phyloP scores from a whole-genome alignment of 1,140 invertebrate species.

The Telenomus remus region DNA sequence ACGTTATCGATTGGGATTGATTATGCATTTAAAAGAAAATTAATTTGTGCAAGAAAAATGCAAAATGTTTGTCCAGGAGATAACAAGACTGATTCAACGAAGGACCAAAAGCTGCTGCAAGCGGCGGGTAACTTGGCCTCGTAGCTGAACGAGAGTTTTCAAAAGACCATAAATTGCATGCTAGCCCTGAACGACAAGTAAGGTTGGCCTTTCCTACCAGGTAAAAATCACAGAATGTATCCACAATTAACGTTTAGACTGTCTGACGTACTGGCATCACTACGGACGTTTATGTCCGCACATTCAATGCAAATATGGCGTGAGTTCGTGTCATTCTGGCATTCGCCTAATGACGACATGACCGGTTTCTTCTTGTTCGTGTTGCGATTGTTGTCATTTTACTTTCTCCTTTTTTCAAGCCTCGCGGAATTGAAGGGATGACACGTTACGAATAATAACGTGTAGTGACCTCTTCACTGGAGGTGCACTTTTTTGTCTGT shows the following conservation, averaged over 20 bases:
- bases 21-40: conserved; percentile 12
- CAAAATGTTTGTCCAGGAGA: conserved; percentile 28
- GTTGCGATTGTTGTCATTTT: conserved; percentile 18
- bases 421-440: conserved; percentile 26
- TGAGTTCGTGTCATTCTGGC: conserved; percentile 53
- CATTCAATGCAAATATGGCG: conserved; percentile 65
- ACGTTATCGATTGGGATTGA: background rate
- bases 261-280: conserved; percentile 47
- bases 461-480: conserved; percentile 38
- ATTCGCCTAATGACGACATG: conserved; percentile 60
- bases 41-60: conserved; percentile 23
- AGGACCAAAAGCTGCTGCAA: conserved; percentile 14
- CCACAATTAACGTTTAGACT: conserved; percentile 66
- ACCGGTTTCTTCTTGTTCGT: conserved; percentile 41
- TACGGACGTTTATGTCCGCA: conserved; percentile 62
- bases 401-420: conserved; percentile 19
- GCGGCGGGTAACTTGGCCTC: conserved; percentile 28
- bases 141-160: conserved; percentile 42
- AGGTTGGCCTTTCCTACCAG: conserved; percentile 44
- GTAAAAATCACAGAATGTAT: conserved; percentile 63
- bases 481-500: conserved; percentile 18
- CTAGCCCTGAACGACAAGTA: conserved; percentile 63
- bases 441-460: conserved; percentile 48
- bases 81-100: conserved; percentile 31
- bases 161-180: conserved; percentile 61